phyloP scores from a whole-genome alignment of 2,113 vertebrate genomes.

The Trinectes maculatus region DNA sequence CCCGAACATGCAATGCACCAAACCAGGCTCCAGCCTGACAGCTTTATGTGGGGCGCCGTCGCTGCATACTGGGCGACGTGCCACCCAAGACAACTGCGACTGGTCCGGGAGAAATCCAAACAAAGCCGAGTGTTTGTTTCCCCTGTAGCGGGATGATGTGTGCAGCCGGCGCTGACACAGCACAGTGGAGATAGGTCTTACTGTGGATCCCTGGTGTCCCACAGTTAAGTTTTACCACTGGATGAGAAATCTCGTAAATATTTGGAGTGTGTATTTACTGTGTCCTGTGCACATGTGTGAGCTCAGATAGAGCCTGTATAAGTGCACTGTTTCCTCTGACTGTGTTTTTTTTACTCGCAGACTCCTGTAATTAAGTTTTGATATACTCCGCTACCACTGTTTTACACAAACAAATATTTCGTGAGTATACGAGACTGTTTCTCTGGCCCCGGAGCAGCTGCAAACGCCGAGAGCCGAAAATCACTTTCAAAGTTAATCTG shows the following conservation, averaged over 20 bases:
- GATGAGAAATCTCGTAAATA: constrained; percentile 28
- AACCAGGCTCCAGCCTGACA: background rate
- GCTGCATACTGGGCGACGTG: background rate
- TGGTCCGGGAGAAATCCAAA: background rate
- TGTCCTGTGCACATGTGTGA: background rate
- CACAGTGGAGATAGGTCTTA: background rate
- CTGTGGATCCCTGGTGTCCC: constrained; percentile 30
- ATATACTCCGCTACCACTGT: constrained; percentile 31
- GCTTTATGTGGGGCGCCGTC: background rate
- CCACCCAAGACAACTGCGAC: background rate
- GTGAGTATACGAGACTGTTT: constrained; percentile 39
- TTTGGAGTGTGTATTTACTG: constrained; percentile 7
- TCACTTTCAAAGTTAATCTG: constrained; percentile 76
- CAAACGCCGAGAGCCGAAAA: constrained; percentile 65
- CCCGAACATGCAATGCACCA: background rate
- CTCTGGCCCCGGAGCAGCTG: constrained; percentile 38
- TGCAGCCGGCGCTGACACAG: background rate
- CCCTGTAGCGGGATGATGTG: background rate
- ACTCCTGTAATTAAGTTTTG: constrained; percentile 41
- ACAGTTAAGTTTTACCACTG: constrained; percentile 15
- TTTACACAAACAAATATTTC: constrained; percentile 45
- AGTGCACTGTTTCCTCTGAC: constrained; percentile 7
- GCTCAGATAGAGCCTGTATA: background rate
- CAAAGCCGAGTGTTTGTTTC: background rate
- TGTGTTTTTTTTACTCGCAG: constrained; percentile 27